phyloP scores from a whole-genome alignment of 2,888 invertebrate species.

The Onchidella celtica region DNA sequence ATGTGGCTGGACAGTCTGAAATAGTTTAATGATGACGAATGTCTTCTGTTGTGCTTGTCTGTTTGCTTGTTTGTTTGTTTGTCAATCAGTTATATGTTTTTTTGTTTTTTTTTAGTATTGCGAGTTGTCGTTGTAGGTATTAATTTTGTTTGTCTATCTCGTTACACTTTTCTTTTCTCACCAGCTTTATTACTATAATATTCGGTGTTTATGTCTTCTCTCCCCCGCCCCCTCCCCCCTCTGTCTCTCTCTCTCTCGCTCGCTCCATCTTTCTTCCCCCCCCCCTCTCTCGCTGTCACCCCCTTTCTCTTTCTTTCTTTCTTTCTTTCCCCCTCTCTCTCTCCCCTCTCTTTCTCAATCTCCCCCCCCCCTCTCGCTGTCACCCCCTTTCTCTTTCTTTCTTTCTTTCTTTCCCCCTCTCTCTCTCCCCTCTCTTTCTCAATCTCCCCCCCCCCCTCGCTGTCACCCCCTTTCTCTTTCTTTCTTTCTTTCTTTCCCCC shows the following conservation, averaged over 20 bases:
- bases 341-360: not conserved
- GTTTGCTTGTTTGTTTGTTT: no score
- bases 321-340: conserved; percentile 12
- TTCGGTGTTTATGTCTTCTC: no score
- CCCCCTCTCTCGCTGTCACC: not conserved
- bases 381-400: not conserved
- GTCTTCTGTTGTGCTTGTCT: no score
- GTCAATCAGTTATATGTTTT: no score
- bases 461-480: not conserved
- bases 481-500: not conserved
- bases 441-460: not conserved
- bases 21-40: no score
- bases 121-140: no score
- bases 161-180: no score
- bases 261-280: not conserved
- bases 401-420: conserved; percentile 4
- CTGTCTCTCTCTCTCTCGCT: not conserved
- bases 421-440: not conserved
- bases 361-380: not conserved
- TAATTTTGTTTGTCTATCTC: no score
- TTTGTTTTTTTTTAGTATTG: no score
- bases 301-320: conserved; percentile 9
- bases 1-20: no score
- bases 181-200: no score
- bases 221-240: no score